Percentiles rank a stretch among this genome's conserved stretches.
Conservation (phyloP, 2,797 vertebrate species). For the Tachyglossus aculeatus region DNA sequence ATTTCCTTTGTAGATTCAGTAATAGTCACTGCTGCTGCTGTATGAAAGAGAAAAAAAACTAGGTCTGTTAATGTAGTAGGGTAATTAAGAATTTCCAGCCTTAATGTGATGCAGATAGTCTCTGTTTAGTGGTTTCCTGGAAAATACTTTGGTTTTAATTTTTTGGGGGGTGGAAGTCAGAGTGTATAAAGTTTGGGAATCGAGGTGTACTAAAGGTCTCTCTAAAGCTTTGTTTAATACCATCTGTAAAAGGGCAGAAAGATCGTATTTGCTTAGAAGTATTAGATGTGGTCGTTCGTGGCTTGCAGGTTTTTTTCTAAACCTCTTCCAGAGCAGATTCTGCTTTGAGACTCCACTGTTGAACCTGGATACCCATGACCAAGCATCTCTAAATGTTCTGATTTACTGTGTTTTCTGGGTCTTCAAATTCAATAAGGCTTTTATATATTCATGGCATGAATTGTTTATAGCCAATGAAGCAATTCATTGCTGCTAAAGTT, state of each 20-base stretch:
- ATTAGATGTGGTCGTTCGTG: neutral
- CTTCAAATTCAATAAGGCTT: neutral
- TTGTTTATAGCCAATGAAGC: neutral
- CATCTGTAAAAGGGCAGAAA: slow-evolving; percentile 8
- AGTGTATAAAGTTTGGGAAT: slow-evolving; percentile 46
- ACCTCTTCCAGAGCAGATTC: neutral
- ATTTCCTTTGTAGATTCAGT: slow-evolving; percentile 66
- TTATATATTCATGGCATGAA: neutral
- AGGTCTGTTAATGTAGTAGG: slow-evolving; percentile 32
- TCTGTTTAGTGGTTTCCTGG: slow-evolving; percentile 32
- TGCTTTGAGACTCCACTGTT: neutral
- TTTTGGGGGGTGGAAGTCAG: slow-evolving; percentile 6
- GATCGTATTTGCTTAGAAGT: slow-evolving; percentile 11
- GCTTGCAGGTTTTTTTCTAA: slow-evolving; percentile 16
- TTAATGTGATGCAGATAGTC: slow-evolving; percentile 34
- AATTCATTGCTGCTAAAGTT: slow-evolving; percentile 11
- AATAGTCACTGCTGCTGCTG: slow-evolving; percentile 52
- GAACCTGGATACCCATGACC: neutral
- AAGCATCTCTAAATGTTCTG: neutral
- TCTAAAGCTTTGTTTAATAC: slow-evolving; percentile 38
- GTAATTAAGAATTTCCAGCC: slow-evolving; percentile 33
- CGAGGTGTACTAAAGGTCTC: slow-evolving; percentile 24
- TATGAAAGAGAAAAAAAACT: slow-evolving; percentile 54
- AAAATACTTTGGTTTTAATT: slow-evolving; percentile 37
- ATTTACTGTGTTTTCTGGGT: slow-evolving; percentile 10